Percentiles rank a stretch among this genome's conserved stretches.
Conservation (phyloP, 37 sponge, comb jelly and placozoan genomes). For the Beroe ovata region DNA sequence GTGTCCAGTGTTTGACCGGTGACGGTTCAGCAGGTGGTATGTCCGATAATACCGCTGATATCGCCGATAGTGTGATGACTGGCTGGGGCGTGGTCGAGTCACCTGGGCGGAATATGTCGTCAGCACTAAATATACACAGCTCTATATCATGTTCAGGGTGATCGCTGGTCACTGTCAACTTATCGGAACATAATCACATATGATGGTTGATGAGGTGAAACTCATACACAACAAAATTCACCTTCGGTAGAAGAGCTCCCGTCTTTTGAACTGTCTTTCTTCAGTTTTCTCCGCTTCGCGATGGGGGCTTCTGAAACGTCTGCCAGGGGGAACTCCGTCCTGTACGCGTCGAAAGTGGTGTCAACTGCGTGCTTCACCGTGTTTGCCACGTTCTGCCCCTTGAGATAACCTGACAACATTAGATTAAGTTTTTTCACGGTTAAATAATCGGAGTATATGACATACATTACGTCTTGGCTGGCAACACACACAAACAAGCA, state of each 20-base stretch:
- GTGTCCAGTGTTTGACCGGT: conserved; percentile 61
- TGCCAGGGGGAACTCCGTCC: conserved; percentile 77
- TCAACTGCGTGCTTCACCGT: conserved; percentile 75
- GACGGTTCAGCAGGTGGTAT: conserved; percentile 56
- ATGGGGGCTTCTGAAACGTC: conserved; percentile 85
- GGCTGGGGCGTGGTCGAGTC: conserved; percentile 24
- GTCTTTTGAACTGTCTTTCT: conserved; percentile 68
- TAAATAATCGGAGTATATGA: no score
- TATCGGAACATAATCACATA: no score
- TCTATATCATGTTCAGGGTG: no score
- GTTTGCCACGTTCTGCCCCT: conserved; percentile 5
- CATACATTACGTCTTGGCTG: no score
- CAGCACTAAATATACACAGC: no score
- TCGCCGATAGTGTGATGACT: conserved; percentile 42
- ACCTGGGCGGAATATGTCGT: no score
- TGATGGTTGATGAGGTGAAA: no score
- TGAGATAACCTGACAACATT: not conserved
- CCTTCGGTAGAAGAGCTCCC: conserved; percentile 36
- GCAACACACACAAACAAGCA: no score
- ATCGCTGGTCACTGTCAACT: no score
- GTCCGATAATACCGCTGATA: conserved; percentile 45
- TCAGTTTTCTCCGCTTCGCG: conserved; percentile 79
- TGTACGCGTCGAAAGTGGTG: conserved; percentile 85
- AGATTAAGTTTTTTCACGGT: no score
- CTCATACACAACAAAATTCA: not conserved